Evolutionary conservation across 2,113 vertebrate genomes (phyloP).

Genomic region (Erinaceus europaeus): DNA sequence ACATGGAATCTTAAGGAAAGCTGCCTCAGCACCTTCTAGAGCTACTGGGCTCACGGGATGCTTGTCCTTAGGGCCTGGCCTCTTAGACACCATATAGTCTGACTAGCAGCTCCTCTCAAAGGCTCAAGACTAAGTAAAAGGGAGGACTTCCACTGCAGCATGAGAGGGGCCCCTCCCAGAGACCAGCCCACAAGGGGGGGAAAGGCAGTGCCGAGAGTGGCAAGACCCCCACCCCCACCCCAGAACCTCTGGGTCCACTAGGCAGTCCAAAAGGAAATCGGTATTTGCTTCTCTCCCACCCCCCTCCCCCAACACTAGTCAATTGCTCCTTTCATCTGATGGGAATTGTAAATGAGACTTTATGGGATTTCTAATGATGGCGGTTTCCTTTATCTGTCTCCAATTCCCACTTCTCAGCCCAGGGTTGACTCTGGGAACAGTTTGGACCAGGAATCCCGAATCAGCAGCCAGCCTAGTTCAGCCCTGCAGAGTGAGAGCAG

Average conservation of each 20-base stretch:
- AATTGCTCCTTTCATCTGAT: constrained; percentile 60
- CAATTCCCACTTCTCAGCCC: constrained; percentile 48
- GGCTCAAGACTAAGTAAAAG: background rate
- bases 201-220: background rate
- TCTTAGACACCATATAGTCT: no score
- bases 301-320: constrained; percentile 34
- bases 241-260: background rate
- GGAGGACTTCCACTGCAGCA: background rate
- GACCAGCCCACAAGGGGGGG: background rate
- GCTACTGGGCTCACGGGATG: background rate
- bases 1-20: background rate
- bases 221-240: background rate
- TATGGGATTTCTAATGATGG: constrained; percentile 67
- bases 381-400: constrained; percentile 59
- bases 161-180: background rate
- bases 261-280: constrained; percentile 21
- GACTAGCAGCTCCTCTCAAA: no score
- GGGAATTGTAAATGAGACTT: constrained; percentile 61
- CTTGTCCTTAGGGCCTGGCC: background rate
- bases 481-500: background rate
- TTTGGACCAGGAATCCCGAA: constrained; percentile 38
- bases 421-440: background rate
- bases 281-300: constrained; percentile 43
- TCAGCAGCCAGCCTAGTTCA: background rate
- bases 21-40: background rate